Conservation (phyloP, 2,113 vertebrate species). For the Mystacornis crossleyi region DNA sequence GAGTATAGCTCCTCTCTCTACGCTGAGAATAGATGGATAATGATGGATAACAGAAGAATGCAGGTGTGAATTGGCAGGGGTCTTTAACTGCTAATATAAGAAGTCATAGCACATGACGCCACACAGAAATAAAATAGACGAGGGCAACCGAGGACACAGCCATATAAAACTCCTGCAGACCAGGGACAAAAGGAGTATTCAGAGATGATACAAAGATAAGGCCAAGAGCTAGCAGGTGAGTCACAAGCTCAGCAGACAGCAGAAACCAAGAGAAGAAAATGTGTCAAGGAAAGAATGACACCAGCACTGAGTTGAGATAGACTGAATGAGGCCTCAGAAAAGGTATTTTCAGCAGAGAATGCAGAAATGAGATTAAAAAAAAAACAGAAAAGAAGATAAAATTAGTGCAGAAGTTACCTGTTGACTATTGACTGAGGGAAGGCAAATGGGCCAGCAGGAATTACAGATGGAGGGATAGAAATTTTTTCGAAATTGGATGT, state of each 20-base stretch:
- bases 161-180: neutral
- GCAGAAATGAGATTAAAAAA: neutral
- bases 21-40: neutral
- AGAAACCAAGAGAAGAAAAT: neutral
- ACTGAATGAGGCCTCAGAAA: neutral
- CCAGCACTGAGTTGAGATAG: neutral
- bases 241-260: neutral
- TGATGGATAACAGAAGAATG: neutral
- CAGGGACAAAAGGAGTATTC: neutral
- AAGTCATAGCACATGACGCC: neutral
- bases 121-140: neutral
- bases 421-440: neutral
- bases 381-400: neutral
- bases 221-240: neutral
- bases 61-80: neutral
- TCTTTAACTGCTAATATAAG: constrained; percentile 2
- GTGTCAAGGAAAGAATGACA: neutral
- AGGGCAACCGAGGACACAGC: neutral
- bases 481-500: neutral
- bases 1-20: neutral
- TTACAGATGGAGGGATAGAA: neutral
- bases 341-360: neutral
- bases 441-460: neutral
- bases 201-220: neutral
- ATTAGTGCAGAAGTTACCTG: neutral